Evolutionary conservation across 2,113 vertebrate genomes (phyloP), one percentile per base, ranked within the genome.

Genomic region (Odocoileus virginianus): DNA sequence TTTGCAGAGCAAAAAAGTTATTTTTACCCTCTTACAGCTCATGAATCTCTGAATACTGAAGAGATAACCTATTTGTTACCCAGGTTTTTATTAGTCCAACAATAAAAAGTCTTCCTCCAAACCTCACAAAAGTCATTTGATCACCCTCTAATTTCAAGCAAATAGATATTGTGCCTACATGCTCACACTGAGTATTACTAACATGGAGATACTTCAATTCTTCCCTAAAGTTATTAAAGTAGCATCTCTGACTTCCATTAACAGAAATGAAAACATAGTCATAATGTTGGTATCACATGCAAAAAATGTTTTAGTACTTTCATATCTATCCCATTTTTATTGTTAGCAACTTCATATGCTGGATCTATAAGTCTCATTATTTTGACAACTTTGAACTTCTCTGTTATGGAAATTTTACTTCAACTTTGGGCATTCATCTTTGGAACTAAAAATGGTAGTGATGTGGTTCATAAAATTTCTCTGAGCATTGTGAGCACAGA

Each of bases 391-490:
- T 74, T 81, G 93, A 97, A 71, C 7, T 12, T 85, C 10, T 89
- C 40, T 92, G 57, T 83, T 92, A 78, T 1, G 55, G 30, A 50
- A 58, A 55, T 21, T 89, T 64, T 83, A 57, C 52, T 94, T 92
- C 58, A 74, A 67, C 19, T 89, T 82, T 79, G 57, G 60, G 25
- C 52, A 71, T 81, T 93, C 36, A 87, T 87, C 60, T 96, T 61
- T 36, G 19, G 90, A 87, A 83, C 36, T 71, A 55, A 83, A 97
- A 81, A 89, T 11, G 21, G 23, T n/a, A 71, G 71, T 67, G 71
- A 94, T 45, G 47, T 89, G 71, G 58, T 93, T 93, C 95, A 9
- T 58, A 95, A 94, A 95, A 95, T 78, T 55, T 50, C 40, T 96
- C 57, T 40, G 57, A 40, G 64, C 23, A 61, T 33, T 58, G 40